Base-by-base conservation (phyloP, 2,113 vertebrate genomes). In the Xiphorhynchus elegans region DNA sequence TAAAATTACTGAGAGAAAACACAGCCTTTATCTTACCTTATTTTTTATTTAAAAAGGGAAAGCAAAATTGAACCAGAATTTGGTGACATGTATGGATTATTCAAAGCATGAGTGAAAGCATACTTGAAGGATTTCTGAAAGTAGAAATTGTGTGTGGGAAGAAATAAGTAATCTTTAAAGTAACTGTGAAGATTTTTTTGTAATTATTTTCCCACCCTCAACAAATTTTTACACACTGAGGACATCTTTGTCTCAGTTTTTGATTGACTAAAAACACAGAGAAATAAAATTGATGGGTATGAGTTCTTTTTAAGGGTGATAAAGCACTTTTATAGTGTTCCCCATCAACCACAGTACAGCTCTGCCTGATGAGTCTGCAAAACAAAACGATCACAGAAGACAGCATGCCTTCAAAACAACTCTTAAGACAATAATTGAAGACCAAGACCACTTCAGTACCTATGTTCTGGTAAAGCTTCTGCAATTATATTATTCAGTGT, bases 181-280 rank as follows among this genome's bases (percentile, higher is more conserved):
- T 6, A 75, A 63, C 47, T n/a, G 46, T 37, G 24, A 86, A 63
- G 17, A 26, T 23, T 40, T 53, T 53, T 33, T 69, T 26, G 11
- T 42, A 55, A 52, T 52, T 55, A 20, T 40, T 49, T 39, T 12
- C 5, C 14, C 7, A 63, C 13, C 2, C 14, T 19, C 8, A 4
- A 1, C 10, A 67, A 26, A 53, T 42, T 39, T 59, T 60, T 7
- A 6, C 29, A 31, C 9, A 21, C 25, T 0, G 0, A 79, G 28
- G 6, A 39, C 12, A 16, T 0, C 0, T 40, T 73, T 85, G 21
- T n/a, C 52, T 78, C 19, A 8, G 26, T 67, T 87, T 58, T 72
- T 12, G 23, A 73, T 2, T 49, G 28, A 52, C 17, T 79, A 46
- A 79, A 77, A 70, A 14, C 11, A 39, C 11, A 63, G 40, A 82